Evolutionary conservation across 2,113 vertebrate genomes (phyloP).

Genomic region (Theropithecus gelada): DNA sequence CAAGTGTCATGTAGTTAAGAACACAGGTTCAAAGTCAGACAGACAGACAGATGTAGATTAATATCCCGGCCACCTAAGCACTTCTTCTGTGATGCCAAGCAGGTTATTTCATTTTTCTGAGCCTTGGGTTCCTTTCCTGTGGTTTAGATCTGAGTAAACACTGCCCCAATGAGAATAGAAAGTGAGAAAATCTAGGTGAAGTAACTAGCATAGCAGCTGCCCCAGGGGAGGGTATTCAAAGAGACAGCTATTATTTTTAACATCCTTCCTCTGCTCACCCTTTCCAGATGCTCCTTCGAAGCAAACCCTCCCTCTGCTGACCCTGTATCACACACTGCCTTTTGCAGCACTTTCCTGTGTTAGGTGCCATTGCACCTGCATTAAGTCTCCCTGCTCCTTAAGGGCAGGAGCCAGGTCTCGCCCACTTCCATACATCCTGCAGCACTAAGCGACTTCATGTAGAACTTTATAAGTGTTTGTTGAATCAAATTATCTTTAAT

Average conservation of each 20-base stretch:
- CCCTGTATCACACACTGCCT: not conserved
- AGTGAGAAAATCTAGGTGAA: not conserved
- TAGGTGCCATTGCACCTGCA: not conserved
- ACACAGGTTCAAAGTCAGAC: not conserved
- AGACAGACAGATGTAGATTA: not conserved
- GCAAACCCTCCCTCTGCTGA: not conserved
- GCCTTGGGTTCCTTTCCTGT: not conserved
- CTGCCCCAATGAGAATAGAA: not conserved
- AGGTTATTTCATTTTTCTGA: not conserved
- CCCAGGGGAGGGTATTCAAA: not conserved
- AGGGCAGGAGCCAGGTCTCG: not conserved
- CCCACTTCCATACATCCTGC: not conserved
- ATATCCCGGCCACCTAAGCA: not conserved
- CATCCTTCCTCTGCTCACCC: not conserved
- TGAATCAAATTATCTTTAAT: slow-evolving; percentile 12
- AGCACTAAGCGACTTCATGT: not conserved
- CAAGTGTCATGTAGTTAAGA: not conserved
- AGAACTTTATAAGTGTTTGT: not conserved
- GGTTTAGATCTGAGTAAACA: not conserved
- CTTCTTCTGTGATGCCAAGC: not conserved
- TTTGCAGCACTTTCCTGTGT: not conserved
- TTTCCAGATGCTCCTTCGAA: not conserved
- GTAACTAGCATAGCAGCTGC: not conserved
- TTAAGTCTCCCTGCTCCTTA: not conserved
- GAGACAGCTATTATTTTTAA: not conserved